Conservation (phyloP, 2,888 invertebrate genomes). For the Oasisia sp. region DNA sequence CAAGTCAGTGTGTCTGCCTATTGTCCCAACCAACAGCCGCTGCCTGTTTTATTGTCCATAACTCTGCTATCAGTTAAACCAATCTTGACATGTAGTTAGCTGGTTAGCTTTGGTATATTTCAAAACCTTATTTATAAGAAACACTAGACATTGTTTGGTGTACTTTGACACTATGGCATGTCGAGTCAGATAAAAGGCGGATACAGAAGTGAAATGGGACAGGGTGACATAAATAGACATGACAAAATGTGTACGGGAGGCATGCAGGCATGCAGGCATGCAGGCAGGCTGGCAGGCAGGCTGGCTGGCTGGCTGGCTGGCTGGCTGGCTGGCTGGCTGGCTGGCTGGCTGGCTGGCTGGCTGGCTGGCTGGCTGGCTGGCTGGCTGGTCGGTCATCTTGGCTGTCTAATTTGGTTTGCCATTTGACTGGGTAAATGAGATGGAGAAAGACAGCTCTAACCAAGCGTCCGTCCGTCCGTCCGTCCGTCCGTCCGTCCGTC, state of each 20-base stretch:
- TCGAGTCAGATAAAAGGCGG: not conserved
- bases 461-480: too few relatives aligned
- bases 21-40: not conserved
- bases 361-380: not conserved
- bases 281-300: too few relatives aligned
- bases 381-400: too few relatives aligned
- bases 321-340: too few relatives aligned
- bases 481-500: too few relatives aligned
- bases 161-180: conserved; percentile 6
- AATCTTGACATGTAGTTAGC: not conserved
- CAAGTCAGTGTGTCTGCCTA: not conserved
- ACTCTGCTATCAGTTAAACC: not conserved
- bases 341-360: not conserved
- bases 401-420: too few relatives aligned
- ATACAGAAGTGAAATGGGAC: not conserved
- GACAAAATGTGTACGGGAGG: too few relatives aligned
- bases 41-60: not conserved
- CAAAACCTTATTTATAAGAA: not conserved
- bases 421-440: not conserved
- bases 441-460: not conserved
- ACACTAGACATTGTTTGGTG: not conserved
- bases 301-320: too few relatives aligned
- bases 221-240: too few relatives aligned
- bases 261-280: too few relatives aligned
- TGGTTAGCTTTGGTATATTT: not conserved